Evolutionary conservation across 2,888 invertebrate species (phyloP).

Genomic region (Chouioia cunea): DNA sequence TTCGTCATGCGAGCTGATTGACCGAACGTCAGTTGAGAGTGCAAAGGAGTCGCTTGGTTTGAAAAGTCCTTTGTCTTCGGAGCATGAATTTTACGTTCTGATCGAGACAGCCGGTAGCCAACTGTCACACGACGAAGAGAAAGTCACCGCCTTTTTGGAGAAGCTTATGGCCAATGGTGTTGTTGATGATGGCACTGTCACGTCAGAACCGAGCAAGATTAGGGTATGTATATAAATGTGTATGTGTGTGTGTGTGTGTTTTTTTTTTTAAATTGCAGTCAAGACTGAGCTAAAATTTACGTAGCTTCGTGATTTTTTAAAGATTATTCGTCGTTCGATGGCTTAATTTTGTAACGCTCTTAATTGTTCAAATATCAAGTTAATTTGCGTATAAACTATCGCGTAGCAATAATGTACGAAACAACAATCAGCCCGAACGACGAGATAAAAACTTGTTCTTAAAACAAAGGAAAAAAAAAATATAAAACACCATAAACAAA

Average conservation of each 20-base stretch:
- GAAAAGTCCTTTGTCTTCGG: slow-evolving; percentile 67
- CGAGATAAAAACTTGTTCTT: too few species aligned
- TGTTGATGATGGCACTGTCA: slow-evolving; percentile 86
- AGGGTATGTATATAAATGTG: slow-evolving; percentile 75
- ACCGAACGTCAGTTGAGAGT: slow-evolving; percentile 79
- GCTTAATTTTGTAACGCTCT: too few species aligned
- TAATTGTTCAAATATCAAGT: too few species aligned
- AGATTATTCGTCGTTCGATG: not conserved
- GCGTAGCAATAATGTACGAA: too few species aligned
- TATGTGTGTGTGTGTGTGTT: not conserved
- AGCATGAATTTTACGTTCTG: slow-evolving; percentile 84
- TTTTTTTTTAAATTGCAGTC: too few species aligned
- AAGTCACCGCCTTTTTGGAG: slow-evolving; percentile 83
- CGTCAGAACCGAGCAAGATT: slow-evolving; percentile 86
- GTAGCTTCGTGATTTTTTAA: not conserved
- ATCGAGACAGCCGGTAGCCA: slow-evolving; percentile 92
- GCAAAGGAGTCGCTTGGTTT: slow-evolving; percentile 75
- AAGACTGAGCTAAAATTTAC: not conserved
- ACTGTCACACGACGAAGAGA: slow-evolving; percentile 87
- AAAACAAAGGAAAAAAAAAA: too few species aligned
- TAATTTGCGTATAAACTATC: too few species aligned
- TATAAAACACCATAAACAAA: too few species aligned
- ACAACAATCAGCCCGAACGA: too few species aligned
- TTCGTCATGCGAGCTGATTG: slow-evolving; percentile 96
- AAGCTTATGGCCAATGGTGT: slow-evolving; percentile 78